Base-by-base conservation (phyloP, 2,888 invertebrate species). In the Dryomyza anilis region DNA sequence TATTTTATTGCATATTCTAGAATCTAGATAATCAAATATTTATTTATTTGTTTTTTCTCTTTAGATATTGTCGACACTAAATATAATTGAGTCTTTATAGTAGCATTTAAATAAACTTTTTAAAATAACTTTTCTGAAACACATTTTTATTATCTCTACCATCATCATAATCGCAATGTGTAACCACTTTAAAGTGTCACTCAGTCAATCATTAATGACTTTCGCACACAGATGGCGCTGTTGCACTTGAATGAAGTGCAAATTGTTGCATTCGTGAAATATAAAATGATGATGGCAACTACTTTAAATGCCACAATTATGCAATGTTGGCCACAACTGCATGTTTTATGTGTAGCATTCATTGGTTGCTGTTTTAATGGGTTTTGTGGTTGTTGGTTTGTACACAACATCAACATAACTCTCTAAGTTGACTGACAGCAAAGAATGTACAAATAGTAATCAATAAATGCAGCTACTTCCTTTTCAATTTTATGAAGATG, bases 171-270 rank as follows among this genome's bases (percentile, higher is more conserved):
- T 33, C 33, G 36, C 56, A 56, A 56, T 14, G 25, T n/a, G 33
- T 29, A 59, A 59, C 46, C 59, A 59, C 59, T 48, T 61, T 52
- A 23, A 29, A 62, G 46, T 62, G 62, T 55, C 62, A 63, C 63
- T 55, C 56, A 63, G 43, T 46, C 52, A 36, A n/a, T n/a, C n/a
- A n/a, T n/a, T n/a, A n/a, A n/a, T n/a, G n/a, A n/a, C n/a, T n/a
- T n/a, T n/a, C n/a, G n/a, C n/a, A n/a, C n/a, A n/a, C n/a, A 61
- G 60, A 52, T 53, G 53, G 29, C 52, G 50, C 50, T 56, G n/a
- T n/a, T n/a, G 57, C 43, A 57, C 43, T 57, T 48, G 57, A 63
- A 57, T 57, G 57, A 63, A 63, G 63, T 57, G 63, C 56, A 56
- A 63, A 63, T 63, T 57, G 50, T 48, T 59, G n/a, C n/a, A n/a